phyloP scores from a whole-genome alignment of 92 coral and sea anemone species.

The Isaurus tuberculatus region DNA sequence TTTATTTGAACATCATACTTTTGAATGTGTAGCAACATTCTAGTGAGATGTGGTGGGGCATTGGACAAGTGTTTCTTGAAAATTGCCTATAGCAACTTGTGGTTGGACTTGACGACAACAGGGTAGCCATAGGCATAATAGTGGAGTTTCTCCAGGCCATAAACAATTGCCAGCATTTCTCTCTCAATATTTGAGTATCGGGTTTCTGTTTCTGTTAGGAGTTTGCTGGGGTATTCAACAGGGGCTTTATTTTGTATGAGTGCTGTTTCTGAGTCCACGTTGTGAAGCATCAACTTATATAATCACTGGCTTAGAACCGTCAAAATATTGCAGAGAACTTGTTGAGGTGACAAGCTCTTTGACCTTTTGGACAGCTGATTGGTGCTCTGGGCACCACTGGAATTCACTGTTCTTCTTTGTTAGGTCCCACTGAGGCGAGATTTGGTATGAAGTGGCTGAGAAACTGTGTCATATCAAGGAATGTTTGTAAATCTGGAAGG shows the following conservation, averaged over 20 bases:
- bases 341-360: no score
- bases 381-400: no score
- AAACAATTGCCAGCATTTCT: slow-evolving; percentile 70
- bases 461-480: slow-evolving; percentile 66
- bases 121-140: no score
- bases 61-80: no score
- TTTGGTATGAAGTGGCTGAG: slow-evolving; percentile 69
- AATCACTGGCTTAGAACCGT: slow-evolving; percentile 67
- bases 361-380: slow-evolving; percentile 72
- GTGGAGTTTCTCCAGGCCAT: slow-evolving; percentile 75
- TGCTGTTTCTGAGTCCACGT: slow-evolving; percentile 72
- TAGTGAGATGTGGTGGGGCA: no score
- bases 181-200: slow-evolving; percentile 68
- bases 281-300: slow-evolving; percentile 71
- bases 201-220: slow-evolving; percentile 72
- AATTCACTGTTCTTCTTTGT: slow-evolving; percentile 71
- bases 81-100: slow-evolving; percentile 68
- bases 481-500: slow-evolving; percentile 72
- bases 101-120: slow-evolving; percentile 75
- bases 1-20: no score
- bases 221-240: slow-evolving; percentile 67
- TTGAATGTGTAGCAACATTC: no score
- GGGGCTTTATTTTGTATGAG: slow-evolving; percentile 69
- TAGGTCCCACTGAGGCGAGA: slow-evolving; percentile 74
- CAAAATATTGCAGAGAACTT: slow-evolving; percentile 66